Percentiles rank a stretch among this genome's conserved stretches.
Conservation (phyloP, 2,113 vertebrate genomes). For the Paramisgurnus dabryanus region DNA sequence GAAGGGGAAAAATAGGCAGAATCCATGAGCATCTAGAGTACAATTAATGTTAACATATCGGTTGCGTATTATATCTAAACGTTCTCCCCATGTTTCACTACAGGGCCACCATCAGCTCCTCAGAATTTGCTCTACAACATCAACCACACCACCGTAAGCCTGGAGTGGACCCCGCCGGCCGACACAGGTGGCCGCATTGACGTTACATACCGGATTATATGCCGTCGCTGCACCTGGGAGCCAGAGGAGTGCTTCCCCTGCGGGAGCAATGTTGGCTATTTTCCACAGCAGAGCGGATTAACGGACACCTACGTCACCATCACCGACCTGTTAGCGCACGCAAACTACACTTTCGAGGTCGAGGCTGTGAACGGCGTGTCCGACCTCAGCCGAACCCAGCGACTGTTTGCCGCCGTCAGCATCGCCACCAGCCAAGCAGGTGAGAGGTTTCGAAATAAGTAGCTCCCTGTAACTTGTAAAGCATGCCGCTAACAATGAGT, state of each 20-base stretch:
- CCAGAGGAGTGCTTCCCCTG: conserved; percentile 93
- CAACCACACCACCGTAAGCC: conserved; percentile 95
- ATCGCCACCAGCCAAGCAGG: conserved; percentile 97
- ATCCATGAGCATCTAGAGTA: conserved; percentile 60
- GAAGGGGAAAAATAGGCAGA: conserved; percentile 52
- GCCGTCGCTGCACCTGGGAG: conserved; percentile 95
- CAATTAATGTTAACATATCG: conserved; percentile 34
- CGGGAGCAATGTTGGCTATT: conserved; percentile 89
- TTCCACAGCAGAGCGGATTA: conserved; percentile 90
- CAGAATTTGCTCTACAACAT: conserved; percentile 99
- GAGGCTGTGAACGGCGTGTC: conserved; percentile 98
- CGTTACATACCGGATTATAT: conserved; percentile 93
- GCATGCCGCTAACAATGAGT: no score
- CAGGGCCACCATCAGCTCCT: conserved; percentile 95
- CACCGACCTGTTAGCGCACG: conserved; percentile 93
- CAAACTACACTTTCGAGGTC: conserved; percentile 98
- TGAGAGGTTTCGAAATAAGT: conserved; percentile 68
- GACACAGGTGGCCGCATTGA: conserved; percentile 92
- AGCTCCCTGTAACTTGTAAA: no score
- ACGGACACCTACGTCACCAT: conserved; percentile 91
- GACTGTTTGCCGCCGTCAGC: conserved; percentile 95
- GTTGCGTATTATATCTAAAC: conserved; percentile 23
- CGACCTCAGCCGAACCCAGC: conserved; percentile 92
- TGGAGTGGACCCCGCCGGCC: conserved; percentile 95
- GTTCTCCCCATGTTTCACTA: conserved; percentile 58